Conservation (phyloP, 2,113 vertebrate species). For the Hyperoodon ampullatus region DNA sequence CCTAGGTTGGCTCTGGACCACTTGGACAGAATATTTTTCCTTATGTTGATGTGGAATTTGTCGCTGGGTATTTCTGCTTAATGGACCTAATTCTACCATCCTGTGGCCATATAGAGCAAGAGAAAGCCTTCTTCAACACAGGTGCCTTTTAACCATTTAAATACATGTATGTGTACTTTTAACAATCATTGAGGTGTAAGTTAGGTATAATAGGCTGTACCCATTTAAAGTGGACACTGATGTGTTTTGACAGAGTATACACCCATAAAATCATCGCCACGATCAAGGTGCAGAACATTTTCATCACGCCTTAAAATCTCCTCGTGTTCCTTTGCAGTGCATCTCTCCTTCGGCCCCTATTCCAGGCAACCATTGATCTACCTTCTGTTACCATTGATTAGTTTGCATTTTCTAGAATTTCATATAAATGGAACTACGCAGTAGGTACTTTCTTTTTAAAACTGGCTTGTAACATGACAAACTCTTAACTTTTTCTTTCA, state of each 20-base stretch:
- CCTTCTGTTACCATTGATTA: neutral
- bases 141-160: conserved; percentile 6
- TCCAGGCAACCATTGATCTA: neutral
- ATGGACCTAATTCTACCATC: neutral
- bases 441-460: neutral
- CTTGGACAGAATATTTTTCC: neutral
- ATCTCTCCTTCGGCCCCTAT: neutral
- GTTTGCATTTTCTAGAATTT: conserved; percentile 40
- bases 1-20: neutral
- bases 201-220: neutral
- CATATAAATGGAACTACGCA: neutral
- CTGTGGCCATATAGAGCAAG: neutral
- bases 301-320: neutral
- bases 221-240: neutral
- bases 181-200: neutral
- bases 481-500: conserved; percentile 54
- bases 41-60: neutral
- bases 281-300: neutral
- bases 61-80: neutral
- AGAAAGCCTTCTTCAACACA: neutral
- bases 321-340: neutral
- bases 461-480: neutral
- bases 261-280: neutral
- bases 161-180: neutral
- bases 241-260: neutral